Evolutionary conservation across 2,888 invertebrate species (phyloP), one percentile per base, ranked within the genome.

Genomic region (Hypsopygia costalis): DNA sequence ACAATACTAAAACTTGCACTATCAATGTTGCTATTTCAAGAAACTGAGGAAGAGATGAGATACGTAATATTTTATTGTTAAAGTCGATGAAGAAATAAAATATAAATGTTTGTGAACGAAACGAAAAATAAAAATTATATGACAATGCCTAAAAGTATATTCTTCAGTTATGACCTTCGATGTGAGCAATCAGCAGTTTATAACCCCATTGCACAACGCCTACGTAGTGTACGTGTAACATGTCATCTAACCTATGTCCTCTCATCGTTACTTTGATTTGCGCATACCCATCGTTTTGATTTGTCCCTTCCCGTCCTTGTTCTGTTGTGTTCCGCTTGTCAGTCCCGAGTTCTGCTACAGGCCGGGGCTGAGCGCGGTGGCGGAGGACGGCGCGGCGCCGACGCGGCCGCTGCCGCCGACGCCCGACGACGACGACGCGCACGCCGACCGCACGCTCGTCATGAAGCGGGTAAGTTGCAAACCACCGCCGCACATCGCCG

Each of bases 371-470:
- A 91, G 91, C 68, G 91, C 91, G 46, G 91, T 92, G 58, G 88
- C 91, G 73, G 62, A 88, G 87, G 62, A 67, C 52, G 39, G 67
- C 65, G 83, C 90, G 36, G 81, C 77, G 49, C 81, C 89, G 54
- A 97, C 97, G 74, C 92, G 97, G 57, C 98, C 98, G 38, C 90
- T 98, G 66, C 98, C 98, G 41, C 98, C 98, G 36, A 98, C 98
- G 38, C 98, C 98, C 29, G 97, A 97, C 76, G 97, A 98, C 70
- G 96, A 96, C 77, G 94, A 94, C 82, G 89, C 91, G 28, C 85
- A 77, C 58, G 94, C 94, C 41, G 97, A 97, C 80, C 92, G 96
- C 68, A 98, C 97, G 43, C 92, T 98, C 80, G 97, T 97, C 70
- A 94, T 97, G 91, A 94, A 97, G 86, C 91, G 97, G 93, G 97